Base-by-base conservation (phyloP, 2,888 invertebrate genomes). In the Oasisia sp. region DNA sequence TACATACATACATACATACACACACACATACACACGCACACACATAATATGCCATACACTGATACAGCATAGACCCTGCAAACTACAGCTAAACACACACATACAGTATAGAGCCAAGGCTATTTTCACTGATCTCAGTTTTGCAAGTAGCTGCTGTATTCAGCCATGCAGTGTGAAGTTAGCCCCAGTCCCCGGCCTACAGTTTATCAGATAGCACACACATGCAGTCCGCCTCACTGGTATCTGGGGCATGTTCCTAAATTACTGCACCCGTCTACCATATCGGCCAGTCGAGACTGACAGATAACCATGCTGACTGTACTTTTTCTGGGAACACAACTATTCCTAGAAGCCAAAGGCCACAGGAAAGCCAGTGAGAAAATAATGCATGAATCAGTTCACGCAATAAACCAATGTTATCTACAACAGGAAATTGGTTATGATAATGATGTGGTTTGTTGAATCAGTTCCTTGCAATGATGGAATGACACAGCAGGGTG, bases 191-290 rank as follows among this genome's bases (percentile, higher is more conserved):
- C 5, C n/a, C 74, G 27, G 74, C 74, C 74, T 19, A n/a, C 27
- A 7, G 27, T 27, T 74, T 27, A 74, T 74, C 74, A 19, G 74
- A 74, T 74, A 74, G 7, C 74, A 74, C 19, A n/a, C 74, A 74
- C 19, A n/a, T 27, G 27, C 74, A 74, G 74, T 74, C 27, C 27
- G 74, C 74, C 74, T 74, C 74, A 74, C 19, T 19, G 74, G 74
- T 74, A 74, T 74, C 74, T 74, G 74, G 74, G 74, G 74, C 74
- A 74, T 74, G 74, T 74, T 14, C 74, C 74, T 74, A 74, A 74
- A 74, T 74, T 14, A 74, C 74, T 74, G 74, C 74, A 74, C 19
- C 74, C 74, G 27, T 74, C 19, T 74, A 74, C 74, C 74, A 74
- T 74, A 74, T 74, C 74, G 7, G 74, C 1, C 14, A 1, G 27